Evolutionary conservation across 2,113 vertebrate species (phyloP).

Genomic region (Syngnathus scovelli): DNA sequence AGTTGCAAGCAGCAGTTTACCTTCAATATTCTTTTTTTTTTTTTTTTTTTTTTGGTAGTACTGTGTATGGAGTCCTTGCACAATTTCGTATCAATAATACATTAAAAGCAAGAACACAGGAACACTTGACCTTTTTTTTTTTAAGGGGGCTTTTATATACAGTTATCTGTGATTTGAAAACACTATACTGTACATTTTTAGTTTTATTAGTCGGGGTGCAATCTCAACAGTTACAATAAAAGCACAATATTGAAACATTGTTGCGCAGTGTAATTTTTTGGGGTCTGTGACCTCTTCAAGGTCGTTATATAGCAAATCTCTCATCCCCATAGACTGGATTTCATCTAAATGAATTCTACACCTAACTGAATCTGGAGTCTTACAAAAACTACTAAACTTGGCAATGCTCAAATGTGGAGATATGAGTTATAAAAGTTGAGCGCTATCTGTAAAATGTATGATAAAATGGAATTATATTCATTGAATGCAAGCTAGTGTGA

Average conservation of each 20-base stretch:
- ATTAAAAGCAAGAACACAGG: not conserved
- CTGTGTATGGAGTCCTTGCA: conserved; percentile 16
- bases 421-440: conserved; percentile 34
- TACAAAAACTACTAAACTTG: conserved; percentile 23
- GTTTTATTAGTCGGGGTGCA: not conserved
- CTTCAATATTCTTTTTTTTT: conserved; percentile 1
- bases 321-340: conserved; percentile 1
- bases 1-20: conserved; percentile 31
- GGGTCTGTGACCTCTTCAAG: conserved; percentile 7
- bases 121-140: not conserved
- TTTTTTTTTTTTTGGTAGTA: conserved; percentile 2
- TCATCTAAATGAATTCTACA: conserved; percentile 25
- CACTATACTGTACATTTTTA: no score
- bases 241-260: not conserved
- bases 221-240: not conserved
- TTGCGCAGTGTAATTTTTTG: not conserved
- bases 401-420: conserved; percentile 22
- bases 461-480: conserved; percentile 63
- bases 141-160: no score
- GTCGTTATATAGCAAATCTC: conserved; percentile 1
- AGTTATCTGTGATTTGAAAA: no score
- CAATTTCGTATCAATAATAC: conserved; percentile 47
- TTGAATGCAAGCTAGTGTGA: conserved; percentile 66
- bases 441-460: conserved; percentile 53
- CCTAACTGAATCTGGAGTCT: conserved; percentile 25